phyloP scores from a whole-genome alignment of 2,113 vertebrate genomes.

The Ploceus nigricollis region DNA sequence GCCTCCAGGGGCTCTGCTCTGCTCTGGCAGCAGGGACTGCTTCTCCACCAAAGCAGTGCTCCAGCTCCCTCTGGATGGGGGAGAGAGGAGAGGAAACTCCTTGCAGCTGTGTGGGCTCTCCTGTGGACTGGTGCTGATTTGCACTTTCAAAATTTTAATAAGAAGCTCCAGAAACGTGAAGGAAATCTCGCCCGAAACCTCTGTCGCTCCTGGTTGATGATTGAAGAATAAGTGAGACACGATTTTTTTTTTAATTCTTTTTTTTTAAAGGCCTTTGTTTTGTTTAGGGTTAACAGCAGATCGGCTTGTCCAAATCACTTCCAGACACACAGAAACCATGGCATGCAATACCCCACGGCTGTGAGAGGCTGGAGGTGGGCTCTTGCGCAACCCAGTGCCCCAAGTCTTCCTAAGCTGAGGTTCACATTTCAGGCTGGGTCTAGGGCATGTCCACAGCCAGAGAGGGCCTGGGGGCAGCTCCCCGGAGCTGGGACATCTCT shows the following conservation, averaged over 20 bases:
- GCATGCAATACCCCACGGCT: conserved; percentile 48
- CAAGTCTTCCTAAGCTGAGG: background rate
- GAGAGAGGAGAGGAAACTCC: background rate
- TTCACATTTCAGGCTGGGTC: background rate
- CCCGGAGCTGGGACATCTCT: background rate
- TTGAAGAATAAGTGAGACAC: background rate
- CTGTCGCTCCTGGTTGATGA: background rate
- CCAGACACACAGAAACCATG: conserved; percentile 57
- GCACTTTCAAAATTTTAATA: background rate
- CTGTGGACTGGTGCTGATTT: background rate
- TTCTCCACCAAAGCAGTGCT: background rate
- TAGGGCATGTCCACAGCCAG: background rate
- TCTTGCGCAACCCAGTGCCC: conserved; percentile 28
- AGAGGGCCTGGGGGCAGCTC: background rate
- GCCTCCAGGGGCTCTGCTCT: background rate
- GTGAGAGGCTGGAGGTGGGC: conserved; percentile 1
- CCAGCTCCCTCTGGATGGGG: background rate
- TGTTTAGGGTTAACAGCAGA: conserved; percentile 61
- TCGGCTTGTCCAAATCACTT: conserved; percentile 61
- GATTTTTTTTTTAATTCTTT: background rate
- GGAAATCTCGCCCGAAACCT: background rate
- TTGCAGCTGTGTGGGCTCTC: background rate
- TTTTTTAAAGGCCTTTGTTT: background rate
- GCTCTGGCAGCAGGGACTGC: background rate
- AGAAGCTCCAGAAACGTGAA: background rate